These are phyloP conservation scores for Psittacus erithacus DNA, from an alignment of 2,113 vertebrate genomes.

Conservation along the genomic window DNA sequence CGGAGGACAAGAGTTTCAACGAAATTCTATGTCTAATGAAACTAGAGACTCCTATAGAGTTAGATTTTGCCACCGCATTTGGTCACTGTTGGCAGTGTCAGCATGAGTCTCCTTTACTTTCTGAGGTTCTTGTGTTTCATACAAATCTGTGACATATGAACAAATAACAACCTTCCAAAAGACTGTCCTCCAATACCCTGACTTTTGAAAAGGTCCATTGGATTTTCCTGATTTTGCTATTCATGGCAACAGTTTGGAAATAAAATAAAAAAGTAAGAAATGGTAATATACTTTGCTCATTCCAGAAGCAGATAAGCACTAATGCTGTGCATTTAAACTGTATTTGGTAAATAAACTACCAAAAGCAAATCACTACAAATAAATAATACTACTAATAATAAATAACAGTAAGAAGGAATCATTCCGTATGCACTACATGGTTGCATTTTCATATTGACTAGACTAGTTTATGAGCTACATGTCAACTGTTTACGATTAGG, in stretches of 20 bases:
- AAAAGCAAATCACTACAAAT: background rate
- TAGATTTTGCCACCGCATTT: background rate
- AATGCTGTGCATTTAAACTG: background rate
- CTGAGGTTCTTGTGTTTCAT: background rate
- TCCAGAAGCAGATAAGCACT: background rate
- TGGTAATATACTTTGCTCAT: background rate
- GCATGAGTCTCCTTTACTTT: background rate
- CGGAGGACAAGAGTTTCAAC: background rate
- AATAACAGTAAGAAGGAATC: background rate
- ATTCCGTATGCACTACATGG: background rate
- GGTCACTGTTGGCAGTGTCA: background rate
- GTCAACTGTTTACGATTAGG: slow-evolving; percentile 26
- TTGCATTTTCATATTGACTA: slow-evolving; percentile 51
- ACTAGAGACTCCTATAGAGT: background rate
- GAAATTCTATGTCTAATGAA: background rate
- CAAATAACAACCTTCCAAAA: background rate
- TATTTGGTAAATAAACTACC: background rate
- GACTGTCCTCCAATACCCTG: background rate
- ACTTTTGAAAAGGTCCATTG: background rate
- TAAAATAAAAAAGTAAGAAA: background rate
- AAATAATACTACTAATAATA: background rate
- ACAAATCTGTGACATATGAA: background rate
- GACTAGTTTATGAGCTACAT: slow-evolving; percentile 36
- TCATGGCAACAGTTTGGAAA: background rate
- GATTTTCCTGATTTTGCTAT: background rate